Conservation (phyloP, 2,888 invertebrate species). For the Drosophila suboccidentalis region DNA sequence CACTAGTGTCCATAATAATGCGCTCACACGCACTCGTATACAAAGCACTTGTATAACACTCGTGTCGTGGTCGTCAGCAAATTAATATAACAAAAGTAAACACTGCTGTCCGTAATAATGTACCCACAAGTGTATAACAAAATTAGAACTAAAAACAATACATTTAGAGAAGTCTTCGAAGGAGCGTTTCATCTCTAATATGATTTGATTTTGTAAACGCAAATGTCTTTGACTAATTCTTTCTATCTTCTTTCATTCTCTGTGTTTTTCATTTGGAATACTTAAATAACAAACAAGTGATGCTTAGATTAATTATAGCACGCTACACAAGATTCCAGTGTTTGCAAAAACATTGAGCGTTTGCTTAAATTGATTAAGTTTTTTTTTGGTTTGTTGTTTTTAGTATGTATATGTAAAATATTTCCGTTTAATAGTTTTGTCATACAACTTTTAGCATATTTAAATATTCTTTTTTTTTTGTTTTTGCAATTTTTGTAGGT, state of each 20-base stretch:
- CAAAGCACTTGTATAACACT: slow-evolving; percentile 6
- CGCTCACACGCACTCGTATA: neutral
- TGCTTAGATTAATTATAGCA: slow-evolving; percentile 64
- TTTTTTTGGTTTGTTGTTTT: slow-evolving; percentile 27
- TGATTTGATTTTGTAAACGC: slow-evolving; percentile 38
- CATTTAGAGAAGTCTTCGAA: slow-evolving; percentile 17
- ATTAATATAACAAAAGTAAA: slow-evolving; percentile 8
- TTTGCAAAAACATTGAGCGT: slow-evolving; percentile 69
- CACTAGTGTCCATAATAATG: slow-evolving; percentile 6
- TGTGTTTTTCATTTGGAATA: slow-evolving; percentile 54
- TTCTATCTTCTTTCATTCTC: neutral
- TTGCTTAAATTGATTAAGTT: slow-evolving; percentile 54
- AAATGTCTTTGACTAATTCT: slow-evolving; percentile 69
- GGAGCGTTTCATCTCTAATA: slow-evolving; percentile 20
- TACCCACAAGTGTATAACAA: slow-evolving; percentile 13
- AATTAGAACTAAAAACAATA: slow-evolving; percentile 24
- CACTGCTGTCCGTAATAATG: slow-evolving; percentile 9
- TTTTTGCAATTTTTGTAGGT: slow-evolving; percentile 44
- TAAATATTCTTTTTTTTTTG: slow-evolving; percentile 49
- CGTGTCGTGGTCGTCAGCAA: neutral
- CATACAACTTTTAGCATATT: slow-evolving; percentile 67
- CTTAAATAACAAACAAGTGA: slow-evolving; percentile 61
- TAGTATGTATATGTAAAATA: slow-evolving; percentile 61
- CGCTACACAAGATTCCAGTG: slow-evolving; percentile 71
- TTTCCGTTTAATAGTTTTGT: slow-evolving; percentile 47